Conservation (phyloP, 2,797 vertebrate genomes). For the Furcifer pardalis region DNA sequence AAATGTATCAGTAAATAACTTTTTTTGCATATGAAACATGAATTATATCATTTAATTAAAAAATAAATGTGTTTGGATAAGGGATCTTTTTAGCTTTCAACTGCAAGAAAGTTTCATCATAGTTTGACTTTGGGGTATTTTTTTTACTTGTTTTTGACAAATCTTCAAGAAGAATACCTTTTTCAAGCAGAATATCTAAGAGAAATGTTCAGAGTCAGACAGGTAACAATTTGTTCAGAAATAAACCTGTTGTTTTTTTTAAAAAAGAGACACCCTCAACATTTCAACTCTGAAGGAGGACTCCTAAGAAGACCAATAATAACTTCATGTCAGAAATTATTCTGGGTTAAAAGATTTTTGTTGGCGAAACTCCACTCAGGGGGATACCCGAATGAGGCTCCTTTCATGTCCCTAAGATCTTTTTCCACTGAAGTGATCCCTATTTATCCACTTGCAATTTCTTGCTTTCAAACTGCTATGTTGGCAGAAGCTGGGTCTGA, state of each 20-base stretch:
- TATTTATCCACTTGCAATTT: too few species aligned
- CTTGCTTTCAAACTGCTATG: too few species aligned
- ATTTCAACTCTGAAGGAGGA: slow-evolving; percentile 20
- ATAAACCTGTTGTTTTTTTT: slow-evolving; percentile 35
- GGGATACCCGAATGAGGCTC: too few species aligned
- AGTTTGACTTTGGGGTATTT: neutral
- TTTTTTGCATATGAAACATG: neutral
- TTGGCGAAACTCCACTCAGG: too few species aligned
- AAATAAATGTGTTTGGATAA: neutral
- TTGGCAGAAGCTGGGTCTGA: too few species aligned
- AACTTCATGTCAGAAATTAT: too few species aligned
- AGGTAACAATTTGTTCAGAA: slow-evolving; percentile 24
- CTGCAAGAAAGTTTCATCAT: neutral
- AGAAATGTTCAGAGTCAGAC: neutral
- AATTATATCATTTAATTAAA: neutral
- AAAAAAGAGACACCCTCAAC: slow-evolving; percentile 43
- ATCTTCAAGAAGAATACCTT: neutral
- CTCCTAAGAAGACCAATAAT: slow-evolving; percentile 41
- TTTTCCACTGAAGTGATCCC: too few species aligned
- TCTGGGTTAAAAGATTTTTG: too few species aligned
- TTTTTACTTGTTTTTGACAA: neutral
- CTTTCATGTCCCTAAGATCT: too few species aligned
- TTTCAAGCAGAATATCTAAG: too few species aligned
- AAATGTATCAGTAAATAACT: neutral
- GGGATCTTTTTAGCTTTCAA: neutral